A percentile compares a stretch with the other conserved stretches of the same genome.
These are phyloP conservation scores for Pagrus major DNA, from an alignment of 2,113 vertebrate genomes.

Conservation along the genomic window DNA sequence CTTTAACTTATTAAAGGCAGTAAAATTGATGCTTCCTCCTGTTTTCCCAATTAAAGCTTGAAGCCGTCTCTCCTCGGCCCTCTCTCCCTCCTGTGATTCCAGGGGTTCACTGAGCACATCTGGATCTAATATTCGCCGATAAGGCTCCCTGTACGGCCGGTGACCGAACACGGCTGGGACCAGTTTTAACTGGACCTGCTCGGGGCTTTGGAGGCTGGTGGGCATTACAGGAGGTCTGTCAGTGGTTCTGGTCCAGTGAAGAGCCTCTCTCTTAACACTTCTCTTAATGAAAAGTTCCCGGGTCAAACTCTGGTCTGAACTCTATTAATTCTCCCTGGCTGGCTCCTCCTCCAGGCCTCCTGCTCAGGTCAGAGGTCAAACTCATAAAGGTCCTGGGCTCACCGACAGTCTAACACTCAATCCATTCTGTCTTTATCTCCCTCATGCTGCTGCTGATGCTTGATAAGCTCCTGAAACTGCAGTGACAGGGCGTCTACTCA, in stretches of 20 bases:
- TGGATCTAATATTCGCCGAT: slow-evolving; percentile 91
- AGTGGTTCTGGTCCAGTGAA: slow-evolving; percentile 64
- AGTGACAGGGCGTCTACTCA: neutral
- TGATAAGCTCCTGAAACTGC: neutral
- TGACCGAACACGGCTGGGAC: slow-evolving; percentile 54
- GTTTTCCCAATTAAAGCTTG: slow-evolving; percentile 95
- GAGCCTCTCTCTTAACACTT: slow-evolving; percentile 70
- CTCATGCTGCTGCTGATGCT: neutral
- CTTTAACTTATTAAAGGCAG: slow-evolving; percentile 97
- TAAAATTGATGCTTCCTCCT: slow-evolving; percentile 99
- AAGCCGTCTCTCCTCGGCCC: slow-evolving; percentile 80
- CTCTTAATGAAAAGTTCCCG: slow-evolving; percentile 67
- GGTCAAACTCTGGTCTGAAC: slow-evolving; percentile 62
- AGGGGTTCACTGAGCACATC: slow-evolving; percentile 88
- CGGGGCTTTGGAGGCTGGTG: slow-evolving; percentile 31
- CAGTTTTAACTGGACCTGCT: slow-evolving; percentile 52
- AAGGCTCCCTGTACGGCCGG: slow-evolving; percentile 82
- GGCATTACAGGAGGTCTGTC: slow-evolving; percentile 54
- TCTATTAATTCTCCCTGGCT: slow-evolving; percentile 40
- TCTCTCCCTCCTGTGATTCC: slow-evolving; percentile 71
- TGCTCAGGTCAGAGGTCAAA: slow-evolving; percentile 65
- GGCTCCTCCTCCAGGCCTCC: slow-evolving; percentile 39
- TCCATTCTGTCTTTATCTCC: slow-evolving; percentile 49
- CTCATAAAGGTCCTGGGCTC: slow-evolving; percentile 67
- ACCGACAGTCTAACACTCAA: slow-evolving; percentile 62